Percentiles rank a stretch among this genome's conserved stretches.
Conservation (phyloP, 2,888 invertebrate species). For the Rhingia campestris region DNA sequence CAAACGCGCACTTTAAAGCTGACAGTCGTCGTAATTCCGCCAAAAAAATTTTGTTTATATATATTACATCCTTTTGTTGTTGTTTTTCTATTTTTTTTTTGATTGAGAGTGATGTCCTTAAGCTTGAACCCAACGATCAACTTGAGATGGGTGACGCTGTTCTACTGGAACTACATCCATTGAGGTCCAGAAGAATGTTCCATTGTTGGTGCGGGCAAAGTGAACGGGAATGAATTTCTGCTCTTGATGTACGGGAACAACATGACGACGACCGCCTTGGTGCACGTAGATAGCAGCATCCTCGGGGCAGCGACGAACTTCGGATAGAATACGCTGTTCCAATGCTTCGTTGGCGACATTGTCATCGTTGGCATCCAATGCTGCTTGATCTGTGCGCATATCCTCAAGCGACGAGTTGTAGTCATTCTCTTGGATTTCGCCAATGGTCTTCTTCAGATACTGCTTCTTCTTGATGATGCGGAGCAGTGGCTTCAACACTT, state of each 20-base stretch:
- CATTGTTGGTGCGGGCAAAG: slow-evolving; percentile 90
- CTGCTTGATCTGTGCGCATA: slow-evolving; percentile 80
- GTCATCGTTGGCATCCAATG: slow-evolving; percentile 78
- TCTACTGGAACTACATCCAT: slow-evolving; percentile 77
- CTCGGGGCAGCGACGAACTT: slow-evolving; percentile 87
- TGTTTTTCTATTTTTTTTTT: slow-evolving; percentile 28
- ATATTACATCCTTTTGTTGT: not conserved
- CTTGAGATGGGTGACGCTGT: slow-evolving; percentile 77
- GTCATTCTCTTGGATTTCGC: slow-evolving; percentile 80
- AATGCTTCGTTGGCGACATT: slow-evolving; percentile 88
- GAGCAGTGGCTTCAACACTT: slow-evolving; percentile 81
- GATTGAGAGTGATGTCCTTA: slow-evolving; percentile 38
- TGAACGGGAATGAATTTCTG: slow-evolving; percentile 86
- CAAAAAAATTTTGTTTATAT: not conserved
- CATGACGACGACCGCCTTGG: slow-evolving; percentile 83
- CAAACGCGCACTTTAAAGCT: slow-evolving; percentile 67
- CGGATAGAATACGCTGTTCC: slow-evolving; percentile 89
- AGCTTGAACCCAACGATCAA: slow-evolving; percentile 81
- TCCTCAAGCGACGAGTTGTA: slow-evolving; percentile 81
- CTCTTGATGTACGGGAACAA: slow-evolving; percentile 78
- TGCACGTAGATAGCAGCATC: slow-evolving; percentile 88
- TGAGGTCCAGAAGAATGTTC: slow-evolving; percentile 93
- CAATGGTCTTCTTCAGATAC: slow-evolving; percentile 79
- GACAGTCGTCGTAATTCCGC: slow-evolving; percentile 25
- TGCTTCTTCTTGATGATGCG: slow-evolving; percentile 80